Evolutionary conservation across 2,113 vertebrate species (phyloP).

Genomic region (Reinhardtius hippoglossoides): DNA sequence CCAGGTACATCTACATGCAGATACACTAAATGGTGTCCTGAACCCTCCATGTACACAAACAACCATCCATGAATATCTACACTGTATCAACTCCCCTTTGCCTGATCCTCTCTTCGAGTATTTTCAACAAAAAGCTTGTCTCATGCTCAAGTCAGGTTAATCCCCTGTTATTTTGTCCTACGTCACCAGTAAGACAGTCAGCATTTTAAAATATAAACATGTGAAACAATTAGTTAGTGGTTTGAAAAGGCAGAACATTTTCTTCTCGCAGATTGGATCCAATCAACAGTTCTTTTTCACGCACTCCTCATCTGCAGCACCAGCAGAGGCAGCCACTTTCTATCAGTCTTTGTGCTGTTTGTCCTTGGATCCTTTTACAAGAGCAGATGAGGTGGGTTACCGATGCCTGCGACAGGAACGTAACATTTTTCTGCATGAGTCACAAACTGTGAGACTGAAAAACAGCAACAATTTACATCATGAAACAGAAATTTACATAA

Average conservation of each 20-base stretch:
- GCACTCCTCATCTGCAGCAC: constrained; percentile 46
- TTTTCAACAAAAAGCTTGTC: no score
- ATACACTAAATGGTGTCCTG: neutral
- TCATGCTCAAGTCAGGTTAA: neutral
- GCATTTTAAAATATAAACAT: neutral
- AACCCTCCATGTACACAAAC: neutral
- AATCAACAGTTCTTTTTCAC: constrained; percentile 32
- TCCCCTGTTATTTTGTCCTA: neutral
- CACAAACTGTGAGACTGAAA: constrained; percentile 12
- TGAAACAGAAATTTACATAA: neutral
- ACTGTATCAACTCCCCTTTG: neutral
- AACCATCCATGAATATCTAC: neutral
- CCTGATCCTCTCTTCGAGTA: neutral
- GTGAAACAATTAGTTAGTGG: neutral
- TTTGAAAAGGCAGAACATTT: constrained; percentile 2
- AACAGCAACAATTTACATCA: neutral
- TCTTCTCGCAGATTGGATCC: constrained; percentile 28
- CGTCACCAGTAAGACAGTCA: neutral
- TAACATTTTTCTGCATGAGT: constrained; percentile 40
- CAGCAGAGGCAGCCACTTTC: constrained; percentile 51
- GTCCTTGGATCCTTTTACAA: constrained; percentile 64
- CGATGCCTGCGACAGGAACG: constrained; percentile 48
- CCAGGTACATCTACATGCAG: neutral
- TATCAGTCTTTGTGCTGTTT: constrained; percentile 60
- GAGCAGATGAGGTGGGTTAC: constrained; percentile 34